Percentiles rank a stretch among this genome's conserved stretches.
Evolutionary conservation across 2,888 invertebrate genomes (phyloP).

Genomic region (Sphinx pinastri): DNA sequence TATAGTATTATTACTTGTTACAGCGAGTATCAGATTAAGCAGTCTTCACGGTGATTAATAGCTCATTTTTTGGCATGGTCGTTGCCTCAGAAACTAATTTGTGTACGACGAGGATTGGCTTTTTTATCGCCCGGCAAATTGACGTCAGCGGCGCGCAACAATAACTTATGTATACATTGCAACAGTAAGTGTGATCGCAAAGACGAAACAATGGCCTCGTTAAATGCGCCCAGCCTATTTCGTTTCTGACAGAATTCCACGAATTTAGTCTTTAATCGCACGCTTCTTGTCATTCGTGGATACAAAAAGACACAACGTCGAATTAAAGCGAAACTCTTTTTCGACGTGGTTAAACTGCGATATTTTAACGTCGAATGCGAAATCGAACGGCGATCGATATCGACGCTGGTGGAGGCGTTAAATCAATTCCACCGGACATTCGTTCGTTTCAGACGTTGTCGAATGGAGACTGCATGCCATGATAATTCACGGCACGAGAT

Average conservation of each 20-base stretch:
- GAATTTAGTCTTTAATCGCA: not conserved
- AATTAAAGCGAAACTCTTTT: not conserved
- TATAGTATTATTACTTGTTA: constrained; percentile 4
- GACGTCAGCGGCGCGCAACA: constrained; percentile 2
- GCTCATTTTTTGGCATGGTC: constrained; percentile 4
- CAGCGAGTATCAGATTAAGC: not conserved
- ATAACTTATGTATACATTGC: not conserved
- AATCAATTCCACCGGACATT: constrained; percentile 27
- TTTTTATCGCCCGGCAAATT: constrained; percentile 7
- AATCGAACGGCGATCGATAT: constrained; percentile 3
- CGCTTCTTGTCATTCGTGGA: too few relatives aligned
- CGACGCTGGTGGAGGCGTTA: constrained; percentile 22
- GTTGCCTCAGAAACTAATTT: constrained; percentile 11
- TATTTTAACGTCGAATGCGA: constrained; percentile 1
- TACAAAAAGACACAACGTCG: not conserved
- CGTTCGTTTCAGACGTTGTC: constrained; percentile 27
- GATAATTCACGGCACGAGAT: constrained; percentile 24
- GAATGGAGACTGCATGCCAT: constrained; percentile 18
- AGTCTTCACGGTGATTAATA: constrained; percentile 3
- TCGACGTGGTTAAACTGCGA: not conserved
- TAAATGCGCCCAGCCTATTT: not conserved
- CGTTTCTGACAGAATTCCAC: not conserved
- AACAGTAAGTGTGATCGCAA: constrained; percentile 3
- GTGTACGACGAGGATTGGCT: not conserved
- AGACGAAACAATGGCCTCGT: constrained; percentile 19